Evolutionary conservation across 2,113 vertebrate species (phyloP).

Genomic region (Egretta garzetta): DNA sequence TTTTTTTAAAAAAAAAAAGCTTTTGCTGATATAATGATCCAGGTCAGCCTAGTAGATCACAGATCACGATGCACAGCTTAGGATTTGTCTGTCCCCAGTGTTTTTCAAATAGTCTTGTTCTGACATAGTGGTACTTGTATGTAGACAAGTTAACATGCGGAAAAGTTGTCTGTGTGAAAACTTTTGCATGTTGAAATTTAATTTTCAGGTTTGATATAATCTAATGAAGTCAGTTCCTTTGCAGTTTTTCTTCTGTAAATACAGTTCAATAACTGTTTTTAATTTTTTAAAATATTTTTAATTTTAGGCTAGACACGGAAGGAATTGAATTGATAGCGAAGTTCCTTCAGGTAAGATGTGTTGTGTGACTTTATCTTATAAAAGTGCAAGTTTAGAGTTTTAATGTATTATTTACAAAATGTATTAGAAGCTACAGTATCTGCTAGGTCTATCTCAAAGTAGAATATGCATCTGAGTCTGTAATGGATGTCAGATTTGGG

Average conservation of each 20-base stretch:
- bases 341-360: constrained; percentile 90
- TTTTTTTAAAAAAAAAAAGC: background rate
- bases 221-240: background rate
- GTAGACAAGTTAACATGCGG: background rate
- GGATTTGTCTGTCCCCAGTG: background rate
- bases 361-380: constrained; percentile 19
- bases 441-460: background rate
- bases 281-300: constrained; percentile 27
- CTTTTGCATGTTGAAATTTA: background rate
- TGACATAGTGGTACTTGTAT: background rate
- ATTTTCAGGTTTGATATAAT: background rate
- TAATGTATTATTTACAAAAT: background rate
- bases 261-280: background rate
- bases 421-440: background rate
- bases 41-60: background rate
- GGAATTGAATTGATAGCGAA: constrained; percentile 94
- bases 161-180: background rate
- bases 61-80: background rate
- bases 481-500: background rate
- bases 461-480: background rate
- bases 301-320: constrained; percentile 91
- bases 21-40: background rate
- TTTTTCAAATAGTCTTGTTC: background rate
- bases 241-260: background rate
- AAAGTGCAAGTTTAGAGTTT: background rate